These are phyloP conservation scores for Castor canadensis DNA, from an alignment of 2,113 vertebrate genomes.

Conservation along the genomic window DNA sequence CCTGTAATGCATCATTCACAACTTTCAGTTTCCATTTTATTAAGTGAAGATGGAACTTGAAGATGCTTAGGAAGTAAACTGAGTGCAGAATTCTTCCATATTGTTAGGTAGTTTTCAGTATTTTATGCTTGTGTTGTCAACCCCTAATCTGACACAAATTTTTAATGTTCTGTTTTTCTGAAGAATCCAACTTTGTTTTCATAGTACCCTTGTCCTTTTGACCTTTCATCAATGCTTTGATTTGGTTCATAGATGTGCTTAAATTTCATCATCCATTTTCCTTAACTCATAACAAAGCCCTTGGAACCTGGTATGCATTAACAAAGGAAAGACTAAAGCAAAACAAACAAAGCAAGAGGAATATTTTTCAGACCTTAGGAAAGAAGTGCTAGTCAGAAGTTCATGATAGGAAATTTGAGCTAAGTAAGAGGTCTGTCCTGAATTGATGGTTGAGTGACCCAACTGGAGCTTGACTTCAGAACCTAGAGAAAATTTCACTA, in stretches of 20 bases:
- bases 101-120: neutral
- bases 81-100: neutral
- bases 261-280: neutral
- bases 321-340: neutral
- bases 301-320: neutral
- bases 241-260: neutral
- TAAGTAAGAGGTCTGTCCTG: neutral
- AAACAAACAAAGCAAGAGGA: neutral
- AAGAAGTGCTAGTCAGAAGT: neutral
- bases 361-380: neutral
- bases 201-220: neutral
- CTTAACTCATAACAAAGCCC: neutral
- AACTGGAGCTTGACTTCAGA: neutral
- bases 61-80: neutral
- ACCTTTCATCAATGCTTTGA: neutral
- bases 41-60: neutral
- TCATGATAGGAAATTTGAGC: neutral
- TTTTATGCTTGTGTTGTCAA: neutral
- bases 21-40: neutral
- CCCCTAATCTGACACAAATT: neutral
- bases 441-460: neutral
- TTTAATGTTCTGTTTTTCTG: neutral
- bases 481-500: neutral
- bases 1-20: neutral
- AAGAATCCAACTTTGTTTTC: neutral